These are phyloP conservation scores for Otus sunia DNA, from an alignment of 2,113 vertebrate genomes.

Conservation along the genomic window DNA sequence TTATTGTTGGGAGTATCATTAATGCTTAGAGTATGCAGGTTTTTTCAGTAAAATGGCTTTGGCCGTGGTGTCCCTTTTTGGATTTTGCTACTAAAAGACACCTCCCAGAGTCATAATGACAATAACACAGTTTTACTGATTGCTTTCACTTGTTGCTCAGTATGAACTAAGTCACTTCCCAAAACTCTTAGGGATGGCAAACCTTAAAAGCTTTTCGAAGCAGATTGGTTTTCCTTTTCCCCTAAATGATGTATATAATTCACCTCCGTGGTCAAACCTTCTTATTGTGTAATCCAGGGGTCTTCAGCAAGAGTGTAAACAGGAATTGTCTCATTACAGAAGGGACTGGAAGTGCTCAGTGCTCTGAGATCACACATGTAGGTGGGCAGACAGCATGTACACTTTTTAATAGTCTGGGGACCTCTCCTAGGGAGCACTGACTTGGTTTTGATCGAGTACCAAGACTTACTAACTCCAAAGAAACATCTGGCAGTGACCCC, in stretches of 20 bases:
- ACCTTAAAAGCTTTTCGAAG: neutral
- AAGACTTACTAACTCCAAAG: neutral
- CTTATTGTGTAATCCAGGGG: neutral
- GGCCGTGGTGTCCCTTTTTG: neutral
- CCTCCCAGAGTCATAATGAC: constrained; percentile 6
- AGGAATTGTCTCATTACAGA: constrained; percentile 19
- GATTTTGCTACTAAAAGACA: constrained; percentile 14
- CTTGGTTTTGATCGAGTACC: neutral
- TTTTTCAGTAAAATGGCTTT: neutral
- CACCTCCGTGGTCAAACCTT: neutral
- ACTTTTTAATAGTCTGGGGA: neutral
- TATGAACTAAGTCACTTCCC: neutral
- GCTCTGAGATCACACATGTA: constrained; percentile 38
- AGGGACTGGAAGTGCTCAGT: constrained; percentile 48
- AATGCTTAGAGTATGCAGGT: neutral
- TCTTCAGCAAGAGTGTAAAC: neutral
- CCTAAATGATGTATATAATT: neutral
- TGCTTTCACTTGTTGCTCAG: neutral
- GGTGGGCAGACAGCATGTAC: constrained; percentile 35
- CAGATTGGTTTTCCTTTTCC: neutral
- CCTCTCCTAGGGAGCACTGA: neutral
- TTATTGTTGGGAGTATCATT: neutral
- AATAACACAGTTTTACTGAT: neutral
- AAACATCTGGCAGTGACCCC: neutral
- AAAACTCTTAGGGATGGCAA: neutral